These are phyloP conservation scores for Mythimna pallens DNA, from an alignment of 2,888 invertebrate species.

Conservation along the genomic window DNA sequence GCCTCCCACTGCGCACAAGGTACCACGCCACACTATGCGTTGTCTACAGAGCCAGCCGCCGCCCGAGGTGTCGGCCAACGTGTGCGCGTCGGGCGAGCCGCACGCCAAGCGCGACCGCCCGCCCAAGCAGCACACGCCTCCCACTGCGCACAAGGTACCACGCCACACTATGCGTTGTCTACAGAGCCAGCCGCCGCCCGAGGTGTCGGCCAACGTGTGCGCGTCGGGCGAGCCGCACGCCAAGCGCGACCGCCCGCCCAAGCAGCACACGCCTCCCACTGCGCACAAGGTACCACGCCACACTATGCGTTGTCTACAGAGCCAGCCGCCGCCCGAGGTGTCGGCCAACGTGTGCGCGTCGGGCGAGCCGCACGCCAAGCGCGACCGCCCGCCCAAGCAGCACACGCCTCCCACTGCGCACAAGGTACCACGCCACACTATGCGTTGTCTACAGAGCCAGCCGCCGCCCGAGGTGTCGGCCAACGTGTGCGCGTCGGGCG, in stretches of 20 bases:
- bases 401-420: constrained; percentile 64
- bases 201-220: constrained; percentile 85
- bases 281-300: constrained; percentile 29
- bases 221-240: constrained; percentile 76
- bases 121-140: constrained; percentile 70
- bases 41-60: constrained; percentile 74
- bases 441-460: constrained; percentile 63
- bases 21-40: neutral
- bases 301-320: constrained; percentile 42
- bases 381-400: constrained; percentile 72
- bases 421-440: constrained; percentile 24
- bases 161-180: neutral
- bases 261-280: constrained; percentile 67
- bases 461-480: constrained; percentile 87
- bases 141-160: constrained; percentile 45
- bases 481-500: constrained; percentile 78
- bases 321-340: constrained; percentile 83
- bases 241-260: constrained; percentile 75
- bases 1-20: constrained; percentile 56
- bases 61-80: constrained; percentile 87
- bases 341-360: constrained; percentile 84
- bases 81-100: constrained; percentile 76
- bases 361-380: constrained; percentile 75
- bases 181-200: constrained; percentile 80
- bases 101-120: constrained; percentile 75